Percentiles rank a stretch among this genome's conserved stretches.
Conservation (phyloP, 2,113 vertebrate species). For the Echinops telfairi region DNA sequence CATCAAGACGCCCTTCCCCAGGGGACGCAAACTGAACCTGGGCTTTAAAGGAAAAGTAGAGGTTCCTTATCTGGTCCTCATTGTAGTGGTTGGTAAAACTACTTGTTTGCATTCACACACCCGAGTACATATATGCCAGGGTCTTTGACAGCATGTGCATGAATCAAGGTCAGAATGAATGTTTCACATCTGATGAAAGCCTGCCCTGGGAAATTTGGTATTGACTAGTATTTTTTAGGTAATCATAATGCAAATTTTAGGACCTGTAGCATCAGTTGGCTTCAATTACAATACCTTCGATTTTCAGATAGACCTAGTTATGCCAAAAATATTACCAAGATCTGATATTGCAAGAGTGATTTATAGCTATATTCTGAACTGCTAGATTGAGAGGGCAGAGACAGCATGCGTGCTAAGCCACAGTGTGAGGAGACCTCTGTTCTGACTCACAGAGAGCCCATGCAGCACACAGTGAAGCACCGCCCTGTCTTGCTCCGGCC, state of each 20-base stretch:
- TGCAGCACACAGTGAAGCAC: background rate
- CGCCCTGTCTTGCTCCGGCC: background rate
- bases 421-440: accelerated
- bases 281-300: background rate
- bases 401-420: accelerated
- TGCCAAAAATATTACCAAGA: background rate
- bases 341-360: background rate
- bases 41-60: background rate
- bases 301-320: background rate
- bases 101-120: accelerated
- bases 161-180: background rate
- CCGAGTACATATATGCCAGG: accelerated
- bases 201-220: background rate
- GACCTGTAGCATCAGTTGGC: background rate
- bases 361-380: background rate
- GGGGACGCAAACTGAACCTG: background rate
- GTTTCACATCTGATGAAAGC: background rate
- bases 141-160: background rate
- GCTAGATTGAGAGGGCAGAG: background rate
- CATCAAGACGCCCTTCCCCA: background rate
- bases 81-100: background rate
- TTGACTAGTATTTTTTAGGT: background rate
- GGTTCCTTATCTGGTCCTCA: too few relatives aligned
- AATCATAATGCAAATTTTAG: background rate
- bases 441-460: background rate